phyloP scores from a whole-genome alignment of 2,888 invertebrate genomes.

The Fabriciana adippe region DNA sequence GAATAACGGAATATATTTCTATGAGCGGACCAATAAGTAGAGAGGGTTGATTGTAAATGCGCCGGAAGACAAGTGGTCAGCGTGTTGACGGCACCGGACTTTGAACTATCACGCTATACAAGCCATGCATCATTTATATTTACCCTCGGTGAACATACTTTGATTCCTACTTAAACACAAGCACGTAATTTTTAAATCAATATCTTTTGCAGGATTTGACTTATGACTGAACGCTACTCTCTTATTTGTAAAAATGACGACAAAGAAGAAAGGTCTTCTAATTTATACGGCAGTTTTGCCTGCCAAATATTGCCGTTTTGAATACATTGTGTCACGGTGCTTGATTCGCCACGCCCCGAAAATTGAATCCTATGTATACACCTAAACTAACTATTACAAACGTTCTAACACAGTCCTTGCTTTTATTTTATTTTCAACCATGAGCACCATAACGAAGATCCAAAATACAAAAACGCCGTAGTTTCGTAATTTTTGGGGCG shows the following conservation, averaged over 20 bases:
- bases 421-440: slow-evolving; percentile 25
- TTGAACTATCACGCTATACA: slow-evolving; percentile 84
- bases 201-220: slow-evolving; percentile 53
- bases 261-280: slow-evolving; percentile 64
- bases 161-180: slow-evolving; percentile 74
- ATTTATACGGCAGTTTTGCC: slow-evolving; percentile 76
- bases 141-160: slow-evolving; percentile 82
- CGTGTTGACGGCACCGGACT: slow-evolving; percentile 65
- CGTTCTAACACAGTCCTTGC: slow-evolving; percentile 48
- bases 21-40: slow-evolving; percentile 32
- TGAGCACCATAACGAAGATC: slow-evolving; percentile 42
- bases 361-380: slow-evolving; percentile 79
- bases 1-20: slow-evolving; percentile 11
- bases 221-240: slow-evolving; percentile 60
- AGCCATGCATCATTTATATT: slow-evolving; percentile 82
- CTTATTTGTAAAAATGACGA: slow-evolving; percentile 62
- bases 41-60: slow-evolving; percentile 55
- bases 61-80: slow-evolving; percentile 55
- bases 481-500: slow-evolving; percentile 68
- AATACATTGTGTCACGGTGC: slow-evolving; percentile 80
- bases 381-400: slow-evolving; percentile 62
- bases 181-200: slow-evolving; percentile 70
- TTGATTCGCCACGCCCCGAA: slow-evolving; percentile 82
- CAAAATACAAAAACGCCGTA: slow-evolving; percentile 44
- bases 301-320: slow-evolving; percentile 77